Base-by-base conservation (phyloP, 2,888 invertebrate species). In the Neuroscelio doddi region DNA sequence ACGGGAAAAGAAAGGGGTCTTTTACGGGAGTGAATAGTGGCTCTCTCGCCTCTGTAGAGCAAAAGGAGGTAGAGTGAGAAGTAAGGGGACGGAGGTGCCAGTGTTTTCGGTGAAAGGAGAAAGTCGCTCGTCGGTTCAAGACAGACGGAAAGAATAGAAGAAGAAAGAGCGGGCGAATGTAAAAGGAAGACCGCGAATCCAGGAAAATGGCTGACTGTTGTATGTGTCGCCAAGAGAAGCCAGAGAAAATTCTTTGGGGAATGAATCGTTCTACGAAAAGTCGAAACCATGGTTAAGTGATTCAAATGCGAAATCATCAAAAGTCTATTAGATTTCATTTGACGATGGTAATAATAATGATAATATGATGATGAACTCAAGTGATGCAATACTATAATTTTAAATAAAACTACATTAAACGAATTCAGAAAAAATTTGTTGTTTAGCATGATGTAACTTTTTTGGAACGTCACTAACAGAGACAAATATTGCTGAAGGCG, bases 1-100 rank as follows among this genome's bases (percentile, higher is more conserved):
- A 65, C 70, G 71, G 66, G 64, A 72, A 79, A 79, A 77, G 78
- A 80, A 80, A 79, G 79, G 79, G 78, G 75, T 79, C 73, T 74
- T 76, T 73, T 71, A 63, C 70, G 71, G 68, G 75, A 73, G 77
- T 82, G 83, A 81, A 81, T 82, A 78, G 80, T 55, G 66, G 58
- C 52, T 73, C 70, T 71, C 70, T 73, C 50, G 55, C 64, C 59
- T 64, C 63, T 59, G 56, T 52, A 56, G 61, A 51, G 65, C 68
- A 58, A 34, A 50, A 27, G 61, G 56, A 69, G 47, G 52, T 47
- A 58, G 34, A 61, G 51, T 26, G 44, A 50, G 47, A 52, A 62
- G 59, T 42, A 56, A 16, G 36, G 38, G 39, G 45, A 30, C 24
- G 32, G 42, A 32, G 16, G 27, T 9, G 53, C 61, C 70, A 64